Evolutionary conservation across 2,113 vertebrate genomes (phyloP).

Genomic region (Tragulus kanchil): DNA sequence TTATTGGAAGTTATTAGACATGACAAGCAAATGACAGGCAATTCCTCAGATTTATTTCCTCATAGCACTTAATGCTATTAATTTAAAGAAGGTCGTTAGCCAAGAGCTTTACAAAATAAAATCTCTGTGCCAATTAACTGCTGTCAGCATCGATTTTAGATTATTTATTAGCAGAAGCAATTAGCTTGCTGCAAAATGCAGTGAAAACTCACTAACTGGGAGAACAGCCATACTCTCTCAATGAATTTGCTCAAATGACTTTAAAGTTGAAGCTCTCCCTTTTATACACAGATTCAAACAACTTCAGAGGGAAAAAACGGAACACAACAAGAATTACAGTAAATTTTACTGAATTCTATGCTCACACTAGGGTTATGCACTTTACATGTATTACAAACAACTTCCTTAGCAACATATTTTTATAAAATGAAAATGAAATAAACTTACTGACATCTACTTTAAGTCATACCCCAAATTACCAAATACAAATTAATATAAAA

Average conservation of each 20-base stretch:
- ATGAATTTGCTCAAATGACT: constrained; percentile 89
- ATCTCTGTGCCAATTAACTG: constrained; percentile 95
- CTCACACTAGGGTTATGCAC: constrained; percentile 83
- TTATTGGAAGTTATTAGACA: constrained; percentile 99
- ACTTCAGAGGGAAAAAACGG: constrained; percentile 78
- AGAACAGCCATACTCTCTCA: constrained; percentile 82
- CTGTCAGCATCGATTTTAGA: constrained; percentile 95
- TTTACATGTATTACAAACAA: no score
- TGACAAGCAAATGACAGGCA: constrained; percentile 99
- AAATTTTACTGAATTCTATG: constrained; percentile 86
- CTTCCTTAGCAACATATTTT: constrained; percentile 40
- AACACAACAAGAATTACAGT: constrained; percentile 86
- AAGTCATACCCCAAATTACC: constrained; percentile 50
- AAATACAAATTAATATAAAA: constrained; percentile 67
- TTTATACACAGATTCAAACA: constrained; percentile 82
- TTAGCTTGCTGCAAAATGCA: constrained; percentile 91
- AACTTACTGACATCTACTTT: constrained; percentile 34
- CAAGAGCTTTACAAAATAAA: constrained; percentile 96
- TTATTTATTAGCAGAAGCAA: constrained; percentile 96
- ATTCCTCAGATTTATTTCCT: constrained; percentile 99
- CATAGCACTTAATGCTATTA: constrained; percentile 97
- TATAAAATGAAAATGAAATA: constrained; percentile 68
- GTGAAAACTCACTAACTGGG: constrained; percentile 90
- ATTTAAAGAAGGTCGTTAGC: constrained; percentile 98
- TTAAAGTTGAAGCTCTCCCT: constrained; percentile 83